phyloP scores from a whole-genome alignment of 2,113 vertebrate species.

The Oriolus oriolus region DNA sequence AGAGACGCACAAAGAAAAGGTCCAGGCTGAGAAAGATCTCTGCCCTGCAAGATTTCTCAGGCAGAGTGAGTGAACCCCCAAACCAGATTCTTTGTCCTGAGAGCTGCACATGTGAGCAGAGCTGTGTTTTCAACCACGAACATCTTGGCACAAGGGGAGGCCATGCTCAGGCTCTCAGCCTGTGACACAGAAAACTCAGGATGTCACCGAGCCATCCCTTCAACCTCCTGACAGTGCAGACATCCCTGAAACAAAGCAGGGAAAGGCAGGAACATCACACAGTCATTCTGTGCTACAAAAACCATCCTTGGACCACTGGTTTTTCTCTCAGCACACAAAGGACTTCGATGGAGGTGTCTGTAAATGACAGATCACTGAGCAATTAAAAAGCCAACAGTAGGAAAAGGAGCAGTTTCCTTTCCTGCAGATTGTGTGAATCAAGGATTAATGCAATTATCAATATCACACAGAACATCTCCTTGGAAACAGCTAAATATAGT shows the following conservation, averaged over 20 bases:
- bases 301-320: background rate
- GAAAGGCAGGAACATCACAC: background rate
- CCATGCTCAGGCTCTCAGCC: background rate
- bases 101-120: background rate
- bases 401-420: conserved; percentile 52
- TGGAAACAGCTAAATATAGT: conserved; percentile 75
- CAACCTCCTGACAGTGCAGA: background rate
- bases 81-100: background rate
- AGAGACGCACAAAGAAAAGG: background rate
- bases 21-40: background rate
- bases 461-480: conserved; percentile 69
- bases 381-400: conserved; percentile 41
- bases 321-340: background rate
- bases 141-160: background rate
- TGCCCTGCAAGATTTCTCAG: background rate
- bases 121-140: background rate
- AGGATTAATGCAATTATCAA: conserved; percentile 73
- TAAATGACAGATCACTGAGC: background rate
- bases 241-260: background rate
- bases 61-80: background rate
- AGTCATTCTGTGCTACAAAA: background rate
- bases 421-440: conserved; percentile 60
- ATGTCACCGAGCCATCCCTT: background rate
- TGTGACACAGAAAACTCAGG: conserved; percentile 2
- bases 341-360: background rate